These are phyloP conservation scores for Epirrhoe alternata DNA, from an alignment of 2,888 invertebrate genomes.

Conservation along the genomic window DNA sequence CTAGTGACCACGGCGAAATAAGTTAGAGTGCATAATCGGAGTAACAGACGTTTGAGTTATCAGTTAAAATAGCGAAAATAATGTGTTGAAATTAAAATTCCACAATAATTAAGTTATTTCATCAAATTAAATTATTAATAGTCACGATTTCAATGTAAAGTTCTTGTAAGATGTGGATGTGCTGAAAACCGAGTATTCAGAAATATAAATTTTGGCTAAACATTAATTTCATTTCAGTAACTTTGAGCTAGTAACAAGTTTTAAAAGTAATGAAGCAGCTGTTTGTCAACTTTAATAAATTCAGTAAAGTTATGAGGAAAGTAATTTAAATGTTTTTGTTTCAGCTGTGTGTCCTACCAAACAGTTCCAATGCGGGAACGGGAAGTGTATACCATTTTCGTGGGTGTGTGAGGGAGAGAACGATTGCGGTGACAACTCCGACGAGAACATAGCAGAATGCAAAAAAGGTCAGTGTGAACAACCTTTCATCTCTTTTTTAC, in stretches of 20 bases:
- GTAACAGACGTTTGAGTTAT: constrained; percentile 6
- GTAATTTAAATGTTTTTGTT: constrained; percentile 48
- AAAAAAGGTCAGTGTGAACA: constrained; percentile 69
- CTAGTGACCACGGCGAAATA: no score
- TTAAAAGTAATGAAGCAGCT: background rate
- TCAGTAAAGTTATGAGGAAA: constrained; percentile 7
- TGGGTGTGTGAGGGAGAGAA: constrained; percentile 92
- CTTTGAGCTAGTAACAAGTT: background rate
- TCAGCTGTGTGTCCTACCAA: constrained; percentile 86
- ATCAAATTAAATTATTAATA: no score
- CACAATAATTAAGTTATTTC: no score
- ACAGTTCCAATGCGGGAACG: constrained; percentile 91
- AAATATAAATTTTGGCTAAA: no score
- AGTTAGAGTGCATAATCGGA: background rate
- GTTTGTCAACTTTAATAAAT: constrained; percentile 7
- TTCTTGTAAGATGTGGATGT: no score
- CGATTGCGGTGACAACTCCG: constrained; percentile 93
- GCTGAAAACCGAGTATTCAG: no score
- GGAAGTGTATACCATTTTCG: constrained; percentile 90
- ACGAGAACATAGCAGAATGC: constrained; percentile 90
- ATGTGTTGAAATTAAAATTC: background rate
- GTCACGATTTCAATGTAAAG: no score
- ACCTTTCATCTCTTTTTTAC: constrained; percentile 25
- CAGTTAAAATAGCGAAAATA: constrained; percentile 5
- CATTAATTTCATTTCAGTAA: background rate